Conservation (phyloP, 2,888 invertebrate species). For the Unio delphinus region DNA sequence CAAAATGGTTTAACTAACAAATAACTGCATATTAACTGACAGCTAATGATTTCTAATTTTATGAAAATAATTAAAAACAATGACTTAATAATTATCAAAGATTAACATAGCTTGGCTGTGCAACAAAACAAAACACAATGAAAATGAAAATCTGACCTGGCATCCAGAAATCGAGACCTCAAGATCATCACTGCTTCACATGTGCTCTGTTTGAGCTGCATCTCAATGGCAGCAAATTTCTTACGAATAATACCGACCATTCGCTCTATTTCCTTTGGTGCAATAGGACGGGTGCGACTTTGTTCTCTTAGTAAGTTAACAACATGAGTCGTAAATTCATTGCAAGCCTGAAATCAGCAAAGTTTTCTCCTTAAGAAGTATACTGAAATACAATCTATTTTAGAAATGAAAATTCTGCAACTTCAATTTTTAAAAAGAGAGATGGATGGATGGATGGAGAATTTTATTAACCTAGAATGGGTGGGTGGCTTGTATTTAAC, state of each 20-base stretch:
- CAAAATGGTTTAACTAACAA: too few species aligned
- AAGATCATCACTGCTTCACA: slow-evolving; percentile 99
- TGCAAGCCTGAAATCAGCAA: slow-evolving; percentile 83
- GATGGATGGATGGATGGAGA: too few species aligned
- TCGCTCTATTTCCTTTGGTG: slow-evolving; percentile 96
- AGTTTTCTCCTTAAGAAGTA: background rate
- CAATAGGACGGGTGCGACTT: slow-evolving; percentile 96
- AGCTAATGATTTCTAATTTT: too few species aligned
- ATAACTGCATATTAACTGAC: too few species aligned
- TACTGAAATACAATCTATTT: background rate
- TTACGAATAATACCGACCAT: slow-evolving; percentile 71
- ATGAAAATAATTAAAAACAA: too few species aligned
- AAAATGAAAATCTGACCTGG: slow-evolving; percentile 74
- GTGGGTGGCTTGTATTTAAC: too few species aligned
- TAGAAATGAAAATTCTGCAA: too few species aligned
- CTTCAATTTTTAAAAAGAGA: too few species aligned
- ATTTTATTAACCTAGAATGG: too few species aligned
- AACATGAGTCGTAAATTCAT: slow-evolving; percentile 99
- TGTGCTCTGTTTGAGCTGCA: slow-evolving; percentile 97
- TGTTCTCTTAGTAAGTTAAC: slow-evolving; percentile 97
- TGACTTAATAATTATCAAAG: too few species aligned
- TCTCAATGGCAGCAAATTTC: slow-evolving; percentile 74
- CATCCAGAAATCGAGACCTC: slow-evolving; percentile 84
- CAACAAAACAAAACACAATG: too few species aligned
- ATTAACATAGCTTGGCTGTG: too few species aligned